Conservation (phyloP, 1,140 invertebrate genomes). For the Drosophila lacteicornis region DNA sequence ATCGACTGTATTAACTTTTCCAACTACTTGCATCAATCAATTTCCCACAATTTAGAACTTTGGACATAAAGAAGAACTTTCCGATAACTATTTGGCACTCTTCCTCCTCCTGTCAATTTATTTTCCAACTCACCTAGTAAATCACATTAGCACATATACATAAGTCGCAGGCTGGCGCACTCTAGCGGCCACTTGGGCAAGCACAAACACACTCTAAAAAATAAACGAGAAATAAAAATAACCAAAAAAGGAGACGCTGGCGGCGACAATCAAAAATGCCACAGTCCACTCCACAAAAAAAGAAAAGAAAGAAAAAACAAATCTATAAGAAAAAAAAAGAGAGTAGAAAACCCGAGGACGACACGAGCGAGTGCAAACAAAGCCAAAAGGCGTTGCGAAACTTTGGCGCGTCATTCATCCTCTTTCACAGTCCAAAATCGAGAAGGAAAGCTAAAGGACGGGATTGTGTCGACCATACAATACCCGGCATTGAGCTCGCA, state of each 20-base stretch:
- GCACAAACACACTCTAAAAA: slow-evolving; percentile 9
- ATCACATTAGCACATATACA: slow-evolving; percentile 27
- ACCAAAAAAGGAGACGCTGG: slow-evolving; percentile 27
- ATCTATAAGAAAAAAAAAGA: not conserved
- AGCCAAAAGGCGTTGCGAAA: slow-evolving; percentile 81
- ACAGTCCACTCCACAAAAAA: slow-evolving; percentile 54
- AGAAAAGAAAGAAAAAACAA: not conserved
- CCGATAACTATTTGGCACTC: slow-evolving; percentile 12
- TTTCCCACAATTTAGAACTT: slow-evolving; percentile 42
- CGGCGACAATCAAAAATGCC: slow-evolving; percentile 47
- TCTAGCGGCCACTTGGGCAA: slow-evolving; percentile 11
- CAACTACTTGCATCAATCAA: slow-evolving; percentile 31
- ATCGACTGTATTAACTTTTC: slow-evolving; percentile 22
- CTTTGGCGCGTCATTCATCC: slow-evolving; percentile 79
- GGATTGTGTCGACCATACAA: not conserved
- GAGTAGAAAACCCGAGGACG: slow-evolving; percentile 25
- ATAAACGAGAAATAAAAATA: not conserved
- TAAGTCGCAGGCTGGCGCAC: slow-evolving; percentile 50
- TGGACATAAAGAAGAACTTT: slow-evolving; percentile 17
- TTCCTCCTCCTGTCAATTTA: not conserved
- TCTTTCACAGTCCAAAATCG: slow-evolving; percentile 66
- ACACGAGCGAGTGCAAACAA: slow-evolving; percentile 67
- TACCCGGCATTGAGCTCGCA: not conserved
- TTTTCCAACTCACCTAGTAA: slow-evolving; percentile 21
- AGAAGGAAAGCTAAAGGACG: not conserved